Conservation (phyloP, 2,113 vertebrate species). For the Ailurus styani region DNA sequence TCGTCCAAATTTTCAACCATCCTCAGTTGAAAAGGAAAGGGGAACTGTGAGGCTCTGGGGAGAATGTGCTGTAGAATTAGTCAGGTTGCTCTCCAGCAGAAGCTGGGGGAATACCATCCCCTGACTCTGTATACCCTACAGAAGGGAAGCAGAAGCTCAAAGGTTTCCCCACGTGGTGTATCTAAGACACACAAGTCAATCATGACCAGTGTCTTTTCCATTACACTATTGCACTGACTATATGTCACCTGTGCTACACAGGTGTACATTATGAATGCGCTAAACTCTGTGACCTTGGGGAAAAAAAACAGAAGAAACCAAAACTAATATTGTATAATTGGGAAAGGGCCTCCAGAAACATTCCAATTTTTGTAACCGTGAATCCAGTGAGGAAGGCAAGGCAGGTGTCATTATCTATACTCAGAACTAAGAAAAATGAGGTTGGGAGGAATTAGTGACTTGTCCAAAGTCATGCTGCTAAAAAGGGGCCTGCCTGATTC, state of each 20-base stretch:
- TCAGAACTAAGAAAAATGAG: not conserved
- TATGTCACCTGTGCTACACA: not conserved
- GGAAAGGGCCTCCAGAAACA: not conserved
- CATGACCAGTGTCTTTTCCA: not conserved
- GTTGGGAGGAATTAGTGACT: not conserved
- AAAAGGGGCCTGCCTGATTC: not conserved
- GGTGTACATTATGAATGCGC: not conserved
- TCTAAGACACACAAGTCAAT: not conserved
- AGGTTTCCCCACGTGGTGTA: not conserved
- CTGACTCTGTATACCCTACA: not conserved
- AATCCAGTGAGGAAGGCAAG: not conserved
- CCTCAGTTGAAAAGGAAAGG: not conserved
- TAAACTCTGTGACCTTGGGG: not conserved
- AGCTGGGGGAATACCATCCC: not conserved
- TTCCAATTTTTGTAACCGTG: not conserved
- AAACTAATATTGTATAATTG: not conserved
- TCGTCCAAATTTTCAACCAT: rapidly evolving
- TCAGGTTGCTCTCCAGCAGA: not conserved
- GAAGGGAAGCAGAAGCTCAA: not conserved
- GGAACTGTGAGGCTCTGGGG: not conserved
- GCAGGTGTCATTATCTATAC: not conserved
- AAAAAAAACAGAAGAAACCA: not conserved
- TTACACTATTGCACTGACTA: not conserved
- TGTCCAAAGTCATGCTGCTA: not conserved
- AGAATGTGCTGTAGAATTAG: not conserved